These are phyloP conservation scores for Oncorhynchus clarkii DNA, from an alignment of 2,113 vertebrate species.

Conservation along the genomic window DNA sequence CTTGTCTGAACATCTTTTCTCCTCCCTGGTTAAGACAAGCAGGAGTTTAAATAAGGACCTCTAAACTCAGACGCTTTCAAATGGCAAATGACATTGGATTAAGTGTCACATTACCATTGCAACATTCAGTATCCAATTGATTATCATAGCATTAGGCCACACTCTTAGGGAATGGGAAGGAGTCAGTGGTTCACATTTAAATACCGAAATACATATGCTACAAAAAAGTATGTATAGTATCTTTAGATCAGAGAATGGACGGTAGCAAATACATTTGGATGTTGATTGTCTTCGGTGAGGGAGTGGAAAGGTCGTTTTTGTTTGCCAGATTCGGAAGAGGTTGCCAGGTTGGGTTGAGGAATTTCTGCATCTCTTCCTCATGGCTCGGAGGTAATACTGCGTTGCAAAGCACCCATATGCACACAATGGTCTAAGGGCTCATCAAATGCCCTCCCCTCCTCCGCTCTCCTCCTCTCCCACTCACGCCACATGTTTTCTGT, in stretches of 20 bases:
- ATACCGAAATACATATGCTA: not conserved
- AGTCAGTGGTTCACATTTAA: not conserved
- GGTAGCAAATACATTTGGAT: not conserved
- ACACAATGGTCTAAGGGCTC: conserved; percentile 5
- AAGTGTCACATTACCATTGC: too few relatives aligned
- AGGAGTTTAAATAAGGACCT: not conserved
- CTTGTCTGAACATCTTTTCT: conserved; percentile 10
- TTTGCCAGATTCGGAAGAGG: not conserved
- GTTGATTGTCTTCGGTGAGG: not conserved
- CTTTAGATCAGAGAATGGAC: not conserved
- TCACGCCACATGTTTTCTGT: conserved; percentile 10
- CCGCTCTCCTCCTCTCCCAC: not conserved
- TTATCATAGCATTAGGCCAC: not conserved
- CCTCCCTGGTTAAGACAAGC: not conserved
- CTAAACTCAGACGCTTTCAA: not conserved
- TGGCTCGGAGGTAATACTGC: conserved; percentile 5
- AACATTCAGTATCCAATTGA: not conserved
- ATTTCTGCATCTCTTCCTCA: conserved; percentile 23
- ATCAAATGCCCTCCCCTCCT: not conserved
- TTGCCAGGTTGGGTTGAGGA: conserved; percentile 18
- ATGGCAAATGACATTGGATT: too few relatives aligned
- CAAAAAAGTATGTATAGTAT: not conserved
- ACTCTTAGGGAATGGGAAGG: not conserved
- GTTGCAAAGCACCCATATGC: not conserved
- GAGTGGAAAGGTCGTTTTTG: not conserved